Conservation (phyloP, 2,113 vertebrate genomes). For the Galemys pyrenaicus region DNA sequence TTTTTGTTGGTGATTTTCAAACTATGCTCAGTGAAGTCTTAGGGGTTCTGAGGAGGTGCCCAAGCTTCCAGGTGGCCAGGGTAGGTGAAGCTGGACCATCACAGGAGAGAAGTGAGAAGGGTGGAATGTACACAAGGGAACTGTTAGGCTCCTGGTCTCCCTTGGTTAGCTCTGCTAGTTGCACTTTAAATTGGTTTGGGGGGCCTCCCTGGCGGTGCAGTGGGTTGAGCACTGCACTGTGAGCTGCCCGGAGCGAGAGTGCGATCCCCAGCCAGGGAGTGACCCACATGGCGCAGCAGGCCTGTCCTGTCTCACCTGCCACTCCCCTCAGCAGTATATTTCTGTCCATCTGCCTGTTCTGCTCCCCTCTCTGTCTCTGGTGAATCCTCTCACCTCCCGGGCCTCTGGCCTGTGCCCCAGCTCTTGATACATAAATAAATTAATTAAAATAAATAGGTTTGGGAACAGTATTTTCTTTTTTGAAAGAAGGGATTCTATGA, state of each 20-base stretch:
- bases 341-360: too few relatives aligned
- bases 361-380: too few relatives aligned
- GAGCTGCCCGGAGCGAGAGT: too few relatives aligned
- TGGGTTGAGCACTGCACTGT: too few relatives aligned
- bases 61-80: background rate
- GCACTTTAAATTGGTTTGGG: background rate
- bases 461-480: background rate
- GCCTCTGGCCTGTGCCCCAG: too few relatives aligned
- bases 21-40: background rate
- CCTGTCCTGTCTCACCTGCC: too few relatives aligned
- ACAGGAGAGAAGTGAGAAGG: background rate
- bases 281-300: too few relatives aligned
- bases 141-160: background rate
- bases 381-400: too few relatives aligned
- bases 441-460: slow-evolving; percentile 16
- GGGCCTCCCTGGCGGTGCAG: too few relatives aligned
- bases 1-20: background rate
- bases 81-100: background rate
- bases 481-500: background rate
- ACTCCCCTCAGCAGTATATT: too few relatives aligned
- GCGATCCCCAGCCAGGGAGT: too few relatives aligned
- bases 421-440: too few relatives aligned
- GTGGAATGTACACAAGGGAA: background rate
- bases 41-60: background rate
- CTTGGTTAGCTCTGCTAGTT: background rate